Conservation (phyloP, 92 coral and sea anemone species). For the Paramuricea clavata region DNA sequence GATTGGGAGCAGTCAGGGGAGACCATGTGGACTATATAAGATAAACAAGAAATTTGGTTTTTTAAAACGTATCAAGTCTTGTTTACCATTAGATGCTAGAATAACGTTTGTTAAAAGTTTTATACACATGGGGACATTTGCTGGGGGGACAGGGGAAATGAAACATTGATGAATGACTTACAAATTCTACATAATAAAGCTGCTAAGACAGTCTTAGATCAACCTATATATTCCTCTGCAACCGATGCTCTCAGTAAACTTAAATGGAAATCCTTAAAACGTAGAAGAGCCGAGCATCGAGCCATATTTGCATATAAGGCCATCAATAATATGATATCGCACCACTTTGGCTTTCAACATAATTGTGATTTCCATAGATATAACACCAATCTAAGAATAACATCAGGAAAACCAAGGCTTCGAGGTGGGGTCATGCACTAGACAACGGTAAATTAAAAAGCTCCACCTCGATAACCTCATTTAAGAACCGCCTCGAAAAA, state of each 20-base stretch:
- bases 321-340: too few species aligned
- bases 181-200: conserved; percentile 69
- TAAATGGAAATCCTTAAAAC: conserved; percentile 53
- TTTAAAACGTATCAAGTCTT: conserved; percentile 55
- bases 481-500: too few species aligned
- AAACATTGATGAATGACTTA: conserved; percentile 45
- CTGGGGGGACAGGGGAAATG: conserved; percentile 19
- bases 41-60: conserved; percentile 46
- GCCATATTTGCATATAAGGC: too few species aligned
- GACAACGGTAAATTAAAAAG: too few species aligned
- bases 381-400: too few species aligned
- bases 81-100: conserved; percentile 37
- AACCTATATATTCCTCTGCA: conserved; percentile 39
- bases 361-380: too few species aligned
- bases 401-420: too few species aligned
- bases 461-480: too few species aligned
- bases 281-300: too few species aligned
- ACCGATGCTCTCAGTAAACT: conserved; percentile 38
- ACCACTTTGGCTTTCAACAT: too few species aligned
- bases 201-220: conserved; percentile 55
- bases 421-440: too few species aligned
- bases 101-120: not conserved
- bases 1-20: conserved; percentile 41
- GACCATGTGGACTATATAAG: too few species aligned
- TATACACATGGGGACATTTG: not conserved